These are phyloP conservation scores for Patagioenas fasciata DNA, from an alignment of 2,113 vertebrate species.

Conservation along the genomic window DNA sequence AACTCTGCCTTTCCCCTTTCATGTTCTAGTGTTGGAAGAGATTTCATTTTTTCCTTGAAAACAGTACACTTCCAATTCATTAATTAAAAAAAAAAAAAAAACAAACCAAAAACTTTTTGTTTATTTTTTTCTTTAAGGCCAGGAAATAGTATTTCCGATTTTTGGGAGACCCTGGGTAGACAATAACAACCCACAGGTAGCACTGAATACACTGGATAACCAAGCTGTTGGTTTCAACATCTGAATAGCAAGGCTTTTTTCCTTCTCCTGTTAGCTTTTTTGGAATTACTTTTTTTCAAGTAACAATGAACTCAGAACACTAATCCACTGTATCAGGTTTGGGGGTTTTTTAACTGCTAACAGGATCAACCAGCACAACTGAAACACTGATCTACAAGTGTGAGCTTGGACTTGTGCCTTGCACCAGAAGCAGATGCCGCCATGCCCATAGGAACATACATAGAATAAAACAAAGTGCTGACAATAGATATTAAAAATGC, in stretches of 20 bases:
- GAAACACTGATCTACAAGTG: neutral
- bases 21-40: neutral
- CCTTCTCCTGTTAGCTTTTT: neutral
- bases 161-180: neutral
- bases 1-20: neutral
- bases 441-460: neutral
- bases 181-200: neutral
- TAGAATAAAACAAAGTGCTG: neutral
- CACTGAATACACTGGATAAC: neutral
- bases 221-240: neutral
- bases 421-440: neutral
- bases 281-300: neutral
- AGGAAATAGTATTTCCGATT: neutral
- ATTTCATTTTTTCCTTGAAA: neutral
- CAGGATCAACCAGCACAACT: neutral
- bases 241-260: neutral
- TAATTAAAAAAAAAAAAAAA: neutral
- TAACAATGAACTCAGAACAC: neutral
- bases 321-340: neutral
- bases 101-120: neutral
- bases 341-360: neutral
- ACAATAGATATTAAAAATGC: neutral
- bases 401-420: neutral
- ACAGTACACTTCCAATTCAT: neutral
- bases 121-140: neutral